phyloP scores from a whole-genome alignment of 2,888 invertebrate species.

The Campoletis raptor region DNA sequence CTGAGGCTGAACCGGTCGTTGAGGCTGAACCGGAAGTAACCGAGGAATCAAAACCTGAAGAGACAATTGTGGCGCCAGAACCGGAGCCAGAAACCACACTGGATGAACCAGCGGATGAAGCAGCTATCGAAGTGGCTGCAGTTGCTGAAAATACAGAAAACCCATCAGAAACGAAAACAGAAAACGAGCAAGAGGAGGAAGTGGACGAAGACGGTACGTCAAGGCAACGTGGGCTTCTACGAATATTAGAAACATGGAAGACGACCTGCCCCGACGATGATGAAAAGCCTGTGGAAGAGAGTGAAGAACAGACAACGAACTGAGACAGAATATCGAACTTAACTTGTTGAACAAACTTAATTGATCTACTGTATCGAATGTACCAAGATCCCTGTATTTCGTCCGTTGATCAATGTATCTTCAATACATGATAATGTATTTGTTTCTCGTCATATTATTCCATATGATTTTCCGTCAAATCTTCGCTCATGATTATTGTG shows the following conservation, averaged over 20 bases:
- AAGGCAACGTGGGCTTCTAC: constrained; percentile 67
- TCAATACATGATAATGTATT: constrained; percentile 61
- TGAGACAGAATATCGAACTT: constrained; percentile 51
- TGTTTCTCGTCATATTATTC: constrained; percentile 36
- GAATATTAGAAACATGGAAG: constrained; percentile 69
- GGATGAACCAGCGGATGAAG: constrained; percentile 57
- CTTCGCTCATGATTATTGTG: constrained; percentile 45
- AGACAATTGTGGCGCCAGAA: constrained; percentile 53
- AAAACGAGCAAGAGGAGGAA: constrained; percentile 63
- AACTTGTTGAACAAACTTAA: constrained; percentile 8
- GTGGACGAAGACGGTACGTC: constrained; percentile 75
- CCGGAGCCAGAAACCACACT: constrained; percentile 61
- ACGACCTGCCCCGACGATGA: constrained; percentile 59
- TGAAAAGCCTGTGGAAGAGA: constrained; percentile 42
- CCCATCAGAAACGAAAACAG: constrained; percentile 72
- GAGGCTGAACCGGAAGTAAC: constrained; percentile 65
- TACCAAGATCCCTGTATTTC: constrained; percentile 42
- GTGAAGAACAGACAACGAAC: constrained; percentile 59
- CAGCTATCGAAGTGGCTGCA: constrained; percentile 33
- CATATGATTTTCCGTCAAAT: constrained; percentile 31
- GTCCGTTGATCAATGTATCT: constrained; percentile 59
- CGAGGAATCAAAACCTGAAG: constrained; percentile 56
- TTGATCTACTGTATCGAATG: constrained; percentile 43
- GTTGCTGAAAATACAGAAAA: constrained; percentile 58
- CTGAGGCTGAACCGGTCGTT: constrained; percentile 53